Percentiles rank a stretch among this genome's conserved stretches.
Evolutionary conservation across 2,888 invertebrate species (phyloP).

Genomic region (Brenthis ino): DNA sequence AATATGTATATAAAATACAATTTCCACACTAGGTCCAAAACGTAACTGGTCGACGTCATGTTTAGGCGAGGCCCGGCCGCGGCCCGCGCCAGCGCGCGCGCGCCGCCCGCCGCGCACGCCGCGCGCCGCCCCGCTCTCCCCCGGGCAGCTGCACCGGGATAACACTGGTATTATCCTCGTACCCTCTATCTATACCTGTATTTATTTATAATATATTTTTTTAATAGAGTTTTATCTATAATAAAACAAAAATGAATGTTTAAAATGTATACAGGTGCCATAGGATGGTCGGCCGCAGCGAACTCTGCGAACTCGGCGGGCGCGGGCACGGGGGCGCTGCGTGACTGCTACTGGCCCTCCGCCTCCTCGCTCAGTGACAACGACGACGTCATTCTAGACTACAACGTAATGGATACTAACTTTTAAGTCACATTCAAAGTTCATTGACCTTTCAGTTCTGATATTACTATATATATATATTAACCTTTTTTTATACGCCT

Average conservation of each 20-base stretch:
- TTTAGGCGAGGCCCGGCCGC: constrained; percentile 36
- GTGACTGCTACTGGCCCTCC: constrained; percentile 68
- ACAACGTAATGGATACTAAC: constrained; percentile 58
- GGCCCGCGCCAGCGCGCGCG: constrained; percentile 48
- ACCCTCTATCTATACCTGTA: too few species aligned
- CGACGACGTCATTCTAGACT: constrained; percentile 69
- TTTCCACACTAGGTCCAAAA: constrained; percentile 52
- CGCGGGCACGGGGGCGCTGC: constrained; percentile 44
- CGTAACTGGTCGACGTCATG: constrained; percentile 59
- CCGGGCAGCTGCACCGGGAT: constrained; percentile 58
- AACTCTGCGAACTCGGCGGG: constrained; percentile 22
- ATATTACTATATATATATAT: too few species aligned
- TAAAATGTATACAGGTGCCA: not conserved
- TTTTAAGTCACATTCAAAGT: too few species aligned
- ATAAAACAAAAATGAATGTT: too few species aligned
- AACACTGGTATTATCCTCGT: constrained; percentile 29
- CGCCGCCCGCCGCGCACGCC: constrained; percentile 39
- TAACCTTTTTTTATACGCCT: too few species aligned
- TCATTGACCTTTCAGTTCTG: too few species aligned
- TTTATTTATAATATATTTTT: too few species aligned
- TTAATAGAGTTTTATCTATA: too few species aligned
- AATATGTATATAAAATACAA: not conserved
- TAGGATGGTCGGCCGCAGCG: not conserved
- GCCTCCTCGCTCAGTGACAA: constrained; percentile 65
- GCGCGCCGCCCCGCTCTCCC: constrained; percentile 53